Conservation (phyloP, 2,113 vertebrate species). For the Azemiops feae region DNA sequence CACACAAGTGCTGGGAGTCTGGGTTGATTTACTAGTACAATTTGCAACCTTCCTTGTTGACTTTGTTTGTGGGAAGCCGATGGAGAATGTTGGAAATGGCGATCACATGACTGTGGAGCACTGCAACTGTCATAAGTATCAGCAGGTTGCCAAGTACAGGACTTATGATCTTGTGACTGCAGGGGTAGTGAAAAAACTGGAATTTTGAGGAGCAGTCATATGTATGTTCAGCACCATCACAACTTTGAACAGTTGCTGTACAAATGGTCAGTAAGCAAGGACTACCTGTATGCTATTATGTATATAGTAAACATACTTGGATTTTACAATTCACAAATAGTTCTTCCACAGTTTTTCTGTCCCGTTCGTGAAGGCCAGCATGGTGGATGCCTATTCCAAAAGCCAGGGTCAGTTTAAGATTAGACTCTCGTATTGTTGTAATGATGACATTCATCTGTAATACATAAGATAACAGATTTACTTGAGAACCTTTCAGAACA, state of each 20-base stretch:
- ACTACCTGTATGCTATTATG: neutral
- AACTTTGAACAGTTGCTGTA: constrained; percentile 47
- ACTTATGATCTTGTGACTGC: neutral
- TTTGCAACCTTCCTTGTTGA: neutral
- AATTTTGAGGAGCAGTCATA: neutral
- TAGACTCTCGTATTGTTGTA: constrained; percentile 87
- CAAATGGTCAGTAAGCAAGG: neutral
- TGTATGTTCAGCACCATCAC: neutral
- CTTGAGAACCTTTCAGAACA: neutral
- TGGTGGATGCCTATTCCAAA: constrained; percentile 98
- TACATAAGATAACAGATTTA: constrained; percentile 14
- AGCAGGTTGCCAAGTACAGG: neutral
- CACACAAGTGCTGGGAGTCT: neutral
- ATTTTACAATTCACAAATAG: constrained; percentile 98
- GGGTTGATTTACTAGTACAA: neutral
- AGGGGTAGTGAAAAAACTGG: neutral
- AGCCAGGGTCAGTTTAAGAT: constrained; percentile 93
- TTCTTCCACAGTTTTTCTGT: constrained; percentile 95
- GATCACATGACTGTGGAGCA: neutral
- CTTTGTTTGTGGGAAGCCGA: neutral
- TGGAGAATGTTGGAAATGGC: neutral
- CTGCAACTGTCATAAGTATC: neutral
- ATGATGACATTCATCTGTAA: constrained; percentile 91
- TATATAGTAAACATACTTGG: constrained; percentile 75
- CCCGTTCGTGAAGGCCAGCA: constrained; percentile 91